phyloP scores from a whole-genome alignment of 2,888 invertebrate genomes.

The Hipparchia sbordonii region DNA sequence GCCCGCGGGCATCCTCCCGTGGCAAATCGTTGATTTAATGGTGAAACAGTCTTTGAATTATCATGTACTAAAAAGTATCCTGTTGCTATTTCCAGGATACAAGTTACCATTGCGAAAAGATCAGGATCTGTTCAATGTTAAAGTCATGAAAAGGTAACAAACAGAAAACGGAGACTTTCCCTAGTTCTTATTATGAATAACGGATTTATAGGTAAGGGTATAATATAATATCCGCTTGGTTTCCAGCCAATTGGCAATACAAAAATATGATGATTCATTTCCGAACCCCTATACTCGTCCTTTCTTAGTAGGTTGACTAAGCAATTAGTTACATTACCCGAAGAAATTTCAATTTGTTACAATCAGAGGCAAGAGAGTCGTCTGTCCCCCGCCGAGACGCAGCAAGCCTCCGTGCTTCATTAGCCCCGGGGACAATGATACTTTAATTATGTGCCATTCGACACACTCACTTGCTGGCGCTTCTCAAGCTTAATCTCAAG shows the following conservation, averaged over 20 bases:
- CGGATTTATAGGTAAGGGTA: neutral
- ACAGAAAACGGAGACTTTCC: too few species aligned
- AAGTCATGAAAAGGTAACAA: too few species aligned
- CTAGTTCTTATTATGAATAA: too few species aligned
- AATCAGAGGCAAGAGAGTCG: slow-evolving; percentile 66
- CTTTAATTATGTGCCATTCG: slow-evolving; percentile 78
- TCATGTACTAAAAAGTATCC: too few species aligned
- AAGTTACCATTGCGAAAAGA: too few species aligned
- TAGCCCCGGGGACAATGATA: slow-evolving; percentile 74
- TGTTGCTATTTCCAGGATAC: too few species aligned
- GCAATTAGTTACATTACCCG: slow-evolving; percentile 60
- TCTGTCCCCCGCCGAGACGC: slow-evolving; percentile 52
- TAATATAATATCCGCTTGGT: neutral
- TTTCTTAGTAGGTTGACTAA: slow-evolving; percentile 50
- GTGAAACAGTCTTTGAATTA: too few species aligned
- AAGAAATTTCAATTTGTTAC: slow-evolving; percentile 76
- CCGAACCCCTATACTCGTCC: slow-evolving; percentile 60
- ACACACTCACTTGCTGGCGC: slow-evolving; percentile 63
- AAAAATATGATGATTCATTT: slow-evolving; percentile 57
- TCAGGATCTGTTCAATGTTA: too few species aligned
- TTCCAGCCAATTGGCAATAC: slow-evolving; percentile 21
- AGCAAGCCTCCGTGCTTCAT: slow-evolving; percentile 62
- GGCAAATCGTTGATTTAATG: too few species aligned
- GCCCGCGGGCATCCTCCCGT: too few species aligned
- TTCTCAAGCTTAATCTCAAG: slow-evolving; percentile 38